Base-by-base conservation (phyloP, 2,113 vertebrate genomes). In the Ictalurus punctatus region DNA sequence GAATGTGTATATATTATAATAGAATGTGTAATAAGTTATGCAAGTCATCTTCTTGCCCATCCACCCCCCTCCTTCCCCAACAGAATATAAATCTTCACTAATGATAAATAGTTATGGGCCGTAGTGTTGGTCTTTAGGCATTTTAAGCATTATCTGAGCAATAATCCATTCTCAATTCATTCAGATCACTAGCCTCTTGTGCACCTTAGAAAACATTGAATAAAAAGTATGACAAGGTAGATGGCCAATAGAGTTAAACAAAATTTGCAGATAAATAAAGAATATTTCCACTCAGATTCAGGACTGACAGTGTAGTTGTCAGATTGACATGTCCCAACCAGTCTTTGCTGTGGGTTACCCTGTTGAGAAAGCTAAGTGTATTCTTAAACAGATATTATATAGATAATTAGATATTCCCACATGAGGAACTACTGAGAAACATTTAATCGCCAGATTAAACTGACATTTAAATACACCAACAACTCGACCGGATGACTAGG, bases 31-130 rank as follows among this genome's bases (percentile, higher is more conserved):
- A 69, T 69, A 84, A 84, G 63, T 54, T 21, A 84, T 67, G 40
- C 63, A 84, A 84, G 16, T n/a, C 59, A 83, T 63, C 34, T 67
- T 52, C 83, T 48, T 84, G 69, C 16, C 40, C 40, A 27, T n/a
- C 27, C 63, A 67, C 3, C 61, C 25, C 69, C 37, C 0, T 17
- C 14, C 82, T 27, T 65, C 1, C 6, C 34, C 14, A 40, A 61
- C 61, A 48, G 34, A 84, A 84, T 84, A 6, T 84, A 84, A 67
- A 84, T 44, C 23, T 23, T 37, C 40, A 84, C 23, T 48, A 84
- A 84, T 84, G 83, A 84, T 84, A 84, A 65, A 84, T 67, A 84
- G 37, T 84, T 65, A 67, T 48, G 25, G 59, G 61, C 34, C 40
- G 48, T 17, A 1, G 25, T 67, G 83, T 48, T 40, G 37, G 61